These are phyloP conservation scores for Sebastes trivittatus DNA, from an alignment of 2,797 vertebrate genomes.

Conservation along the genomic window DNA sequence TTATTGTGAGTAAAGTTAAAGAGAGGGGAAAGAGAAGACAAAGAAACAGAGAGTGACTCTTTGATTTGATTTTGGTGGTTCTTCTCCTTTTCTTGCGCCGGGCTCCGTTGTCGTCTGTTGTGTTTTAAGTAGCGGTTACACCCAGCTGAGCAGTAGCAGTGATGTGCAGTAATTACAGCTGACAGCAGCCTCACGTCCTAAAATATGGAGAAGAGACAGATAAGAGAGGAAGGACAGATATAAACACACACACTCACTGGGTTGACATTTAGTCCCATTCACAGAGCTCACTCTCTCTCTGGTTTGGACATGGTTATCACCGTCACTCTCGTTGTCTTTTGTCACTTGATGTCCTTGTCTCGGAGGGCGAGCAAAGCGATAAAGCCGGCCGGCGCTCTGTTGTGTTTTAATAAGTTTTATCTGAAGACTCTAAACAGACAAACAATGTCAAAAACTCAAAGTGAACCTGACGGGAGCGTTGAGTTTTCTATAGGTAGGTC, in stretches of 20 bases:
- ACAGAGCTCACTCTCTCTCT: not conserved
- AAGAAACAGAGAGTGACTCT: not conserved
- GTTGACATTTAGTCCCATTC: not conserved
- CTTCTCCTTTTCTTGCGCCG: not conserved
- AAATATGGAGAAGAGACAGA: conserved; percentile 30
- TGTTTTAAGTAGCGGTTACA: conserved; percentile 12
- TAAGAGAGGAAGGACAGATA: conserved; percentile 28
- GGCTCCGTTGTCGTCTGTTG: too few relatives aligned
- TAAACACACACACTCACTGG: not conserved
- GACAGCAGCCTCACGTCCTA: conserved; percentile 3
- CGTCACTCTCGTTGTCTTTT: conserved; percentile 27
- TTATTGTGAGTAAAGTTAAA: not conserved
- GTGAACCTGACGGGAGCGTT: not conserved
- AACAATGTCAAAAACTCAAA: conserved; percentile 21
- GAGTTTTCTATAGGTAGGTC: not conserved
- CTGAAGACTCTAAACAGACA: conserved; percentile 67
- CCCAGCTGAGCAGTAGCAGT: not conserved
- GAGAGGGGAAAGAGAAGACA: not conserved
- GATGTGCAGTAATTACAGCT: conserved; percentile 30
- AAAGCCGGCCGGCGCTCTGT: not conserved
- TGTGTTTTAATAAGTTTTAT: conserved; percentile 92
- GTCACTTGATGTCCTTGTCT: conserved; percentile 49
- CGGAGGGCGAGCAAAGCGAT: conserved; percentile 29
- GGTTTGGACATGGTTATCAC: conserved; percentile 10
- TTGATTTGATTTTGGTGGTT: not conserved